Evolutionary conservation across 2,113 vertebrate species (phyloP), one percentile per base, ranked within the genome.

Genomic region (Bubo scandiacus): DNA sequence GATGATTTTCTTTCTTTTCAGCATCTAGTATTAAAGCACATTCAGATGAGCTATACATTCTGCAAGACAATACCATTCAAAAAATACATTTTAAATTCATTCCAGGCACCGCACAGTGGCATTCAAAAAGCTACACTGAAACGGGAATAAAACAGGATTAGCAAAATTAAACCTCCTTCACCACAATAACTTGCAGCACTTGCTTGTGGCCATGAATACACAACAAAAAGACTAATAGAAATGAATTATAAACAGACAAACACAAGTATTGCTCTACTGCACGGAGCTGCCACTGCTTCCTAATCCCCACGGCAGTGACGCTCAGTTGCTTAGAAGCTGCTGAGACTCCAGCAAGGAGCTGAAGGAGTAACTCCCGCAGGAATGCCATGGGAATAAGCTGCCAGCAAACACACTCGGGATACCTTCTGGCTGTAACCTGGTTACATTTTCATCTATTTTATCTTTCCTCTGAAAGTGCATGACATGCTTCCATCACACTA

Each of bases 1-100:
- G 94, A 65, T 45, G 62, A 36, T 86, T 85, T 59, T 70, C 86
- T 62, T 81, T 84, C 80, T 86, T 72, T 86, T 40, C 78, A 73
- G 22, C 62, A 55, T 30, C 79, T 23, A 30, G 16, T 3, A 38
- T 36, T 77, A 42, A 72, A 91, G 77, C 54, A 26, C 54, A 47
- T 88, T 81, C 58, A 77, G 80, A 61, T 12, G 59, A 84, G 84
- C 68, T 57, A 62, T 5, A 52, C 58, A 49, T 83, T 47, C 94
- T 23, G 59, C 75, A 59, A 95, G 91, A 93, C 92, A 94, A 92
- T 82, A 36, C 77, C 82, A 21, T 36, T 66, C 16, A 0, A 68
- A 92, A 92, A 93, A 59, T 29, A 66, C 81, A 85, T 93, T 86
- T 86, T 26, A 16, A 94, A 93, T 75, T 94, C 92, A 96, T 88